These are phyloP conservation scores for Ascaphus truei DNA, from an alignment of 2,113 vertebrate species.

Conservation along the genomic window DNA sequence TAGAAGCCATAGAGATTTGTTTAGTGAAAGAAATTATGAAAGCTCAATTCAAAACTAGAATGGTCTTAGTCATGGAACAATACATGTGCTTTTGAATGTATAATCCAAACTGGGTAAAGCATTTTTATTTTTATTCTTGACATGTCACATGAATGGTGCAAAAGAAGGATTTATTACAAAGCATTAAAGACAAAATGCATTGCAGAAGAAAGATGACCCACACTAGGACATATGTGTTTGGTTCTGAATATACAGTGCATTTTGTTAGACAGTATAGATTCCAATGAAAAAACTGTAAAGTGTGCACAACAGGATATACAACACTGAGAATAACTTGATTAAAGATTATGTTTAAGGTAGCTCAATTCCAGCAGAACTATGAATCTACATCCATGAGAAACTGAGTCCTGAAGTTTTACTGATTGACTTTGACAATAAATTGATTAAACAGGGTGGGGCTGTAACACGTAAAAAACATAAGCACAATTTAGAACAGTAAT, in stretches of 20 bases:
- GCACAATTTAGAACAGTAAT: too few relatives aligned
- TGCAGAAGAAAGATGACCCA: neutral
- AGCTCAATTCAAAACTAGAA: neutral
- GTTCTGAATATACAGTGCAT: neutral
- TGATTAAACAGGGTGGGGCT: too few relatives aligned
- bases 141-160: neutral
- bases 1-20: slow-evolving; percentile 1
- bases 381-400: too few relatives aligned
- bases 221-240: neutral
- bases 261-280: slow-evolving; percentile 5
- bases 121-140: slow-evolving; percentile 14
- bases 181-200: too few relatives aligned
- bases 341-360: too few relatives aligned
- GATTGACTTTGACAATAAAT: too few relatives aligned
- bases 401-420: too few relatives aligned
- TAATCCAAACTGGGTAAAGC: slow-evolving; percentile 8
- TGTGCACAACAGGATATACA: too few relatives aligned
- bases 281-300: too few relatives aligned
- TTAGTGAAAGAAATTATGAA: slow-evolving; percentile 19
- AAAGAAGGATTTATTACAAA: neutral
- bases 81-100: neutral
- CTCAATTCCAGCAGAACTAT: too few relatives aligned
- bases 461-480: too few relatives aligned
- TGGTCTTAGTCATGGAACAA: slow-evolving; percentile 16
- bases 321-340: too few relatives aligned